Base-by-base conservation (phyloP, 1,140 invertebrate genomes). In the Yoshiicerus persimilis region DNA sequence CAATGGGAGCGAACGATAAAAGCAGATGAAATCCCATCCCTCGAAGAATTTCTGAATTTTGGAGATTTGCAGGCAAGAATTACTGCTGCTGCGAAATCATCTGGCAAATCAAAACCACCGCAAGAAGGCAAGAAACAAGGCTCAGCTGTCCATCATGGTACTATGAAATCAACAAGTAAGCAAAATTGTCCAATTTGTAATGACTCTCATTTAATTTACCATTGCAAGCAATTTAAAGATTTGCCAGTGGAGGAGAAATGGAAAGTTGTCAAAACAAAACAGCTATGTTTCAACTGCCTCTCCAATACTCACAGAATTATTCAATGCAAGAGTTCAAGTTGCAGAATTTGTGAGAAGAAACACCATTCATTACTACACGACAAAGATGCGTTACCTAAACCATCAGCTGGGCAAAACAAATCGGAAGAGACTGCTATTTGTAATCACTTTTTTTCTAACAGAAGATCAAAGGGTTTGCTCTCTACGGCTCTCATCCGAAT, bases 311-410 rank as follows among this genome's bases (percentile, higher is more conserved):
- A 10, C 27, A 75, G 4, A 64, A 64, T 1, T 64, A n/a, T n/a
- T 1, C 4, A 56, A 23, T 5, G 10, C 4, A 87, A 39, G 8
- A 47, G 23, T 30, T n/a, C 2, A 20, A 86, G 27, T 32, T 86
- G 87, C 34, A 10, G 30, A 16, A 88, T 34, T 9, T 88, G 87
- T 47, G 20, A 30, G 3, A 16, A 56, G 11, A 11, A 27, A 30
- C 87, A 88, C 64, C 20, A 88, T 36, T 39, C 64, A 3, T 36
- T 86, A 32, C 83, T 88, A 9, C 87, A 88, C 64, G 13, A 38
- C 3, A 36, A 62, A 1, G 23, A 64, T 9, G 30, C 32, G 0
- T 16, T 2, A 30, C 34, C 62, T 2, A 4, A 70, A 38, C 16
- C 30, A 23, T 62, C 4, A 34, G 27, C 30, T 8, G 56, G 34